Conservation (phyloP, 2,797 vertebrate species). For the Eulemur coronatus region DNA sequence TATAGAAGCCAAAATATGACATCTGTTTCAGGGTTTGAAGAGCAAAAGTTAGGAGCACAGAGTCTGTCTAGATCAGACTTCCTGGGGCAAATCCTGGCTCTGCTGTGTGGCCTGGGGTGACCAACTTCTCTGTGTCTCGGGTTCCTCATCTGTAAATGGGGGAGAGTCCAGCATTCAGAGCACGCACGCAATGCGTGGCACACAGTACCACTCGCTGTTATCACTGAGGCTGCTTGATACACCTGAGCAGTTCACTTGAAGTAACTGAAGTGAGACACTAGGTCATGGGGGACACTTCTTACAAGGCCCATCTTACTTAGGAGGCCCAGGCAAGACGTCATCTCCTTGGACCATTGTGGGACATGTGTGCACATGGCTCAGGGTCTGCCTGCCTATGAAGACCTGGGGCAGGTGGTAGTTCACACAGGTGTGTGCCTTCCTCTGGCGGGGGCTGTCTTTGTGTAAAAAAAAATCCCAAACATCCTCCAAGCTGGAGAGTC, state of each 20-base stretch:
- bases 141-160: background rate
- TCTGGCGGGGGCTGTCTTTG: background rate
- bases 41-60: background rate
- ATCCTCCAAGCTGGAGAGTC: background rate
- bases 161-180: background rate
- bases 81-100: background rate
- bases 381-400: background rate
- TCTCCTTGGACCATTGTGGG: rapidly evolving
- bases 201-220: background rate
- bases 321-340: background rate
- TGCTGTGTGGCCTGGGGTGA: background rate
- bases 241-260: background rate
- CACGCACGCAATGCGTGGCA: background rate
- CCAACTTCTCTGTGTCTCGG: background rate
- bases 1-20: background rate
- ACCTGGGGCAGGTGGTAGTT: background rate
- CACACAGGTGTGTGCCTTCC: background rate
- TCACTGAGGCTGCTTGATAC: background rate
- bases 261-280: background rate
- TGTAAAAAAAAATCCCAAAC: background rate
- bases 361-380: background rate
- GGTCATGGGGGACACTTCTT: background rate
- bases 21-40: background rate
- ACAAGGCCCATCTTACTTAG: background rate
- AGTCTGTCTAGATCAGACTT: background rate